Base-by-base conservation (phyloP, 2,888 invertebrate species). In the Ametastegia equiseti region DNA sequence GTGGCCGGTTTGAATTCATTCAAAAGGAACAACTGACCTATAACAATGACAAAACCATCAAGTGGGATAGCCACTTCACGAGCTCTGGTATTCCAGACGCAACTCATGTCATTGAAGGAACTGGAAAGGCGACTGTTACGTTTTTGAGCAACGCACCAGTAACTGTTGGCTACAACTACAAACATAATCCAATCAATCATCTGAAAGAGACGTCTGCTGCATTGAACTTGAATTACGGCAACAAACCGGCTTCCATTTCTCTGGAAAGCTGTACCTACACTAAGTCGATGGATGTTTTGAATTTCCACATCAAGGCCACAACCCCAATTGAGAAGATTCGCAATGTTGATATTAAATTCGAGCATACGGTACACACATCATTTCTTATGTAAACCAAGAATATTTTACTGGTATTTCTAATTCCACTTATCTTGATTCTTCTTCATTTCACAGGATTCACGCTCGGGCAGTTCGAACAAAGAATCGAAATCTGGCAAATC, bases 11-110 rank as follows among this genome's bases (percentile, higher is more conserved):
- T 11, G 89, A 89, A 92, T 91, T 89, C 82, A 92, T 91, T 11
- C 82, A 92, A 2, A 88, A 90, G 13, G 89, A 93, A 65, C 91
- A 90, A 0, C 81, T 93, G 0, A 93, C 93, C 86, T 92, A 94
- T 83, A 94, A 95, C 86, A 92, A 93, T 3, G 94, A 94, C 65
- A 90, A 91, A 54, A 88, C 91, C 0, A 92, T 94, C 88, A 93
- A 93, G 83, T 67, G 93, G 0, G 92, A 93, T 3, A 33, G 71
- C 0, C 57, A 86, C 3, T 23, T 87, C 27, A 87, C 86, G 39
- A 83, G 86, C 4, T 42, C 15, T 0, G 88, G 88, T 39, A 69
- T 84, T 1, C 27, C 57, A 7, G 89, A 92, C 0, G 91, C 88
- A 65, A 92, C 92, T n/a, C 92, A 92, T 80, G 85, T 85, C 0